Conservation (phyloP, 2,797 vertebrate species). For the Lophotriccus pileatus region DNA sequence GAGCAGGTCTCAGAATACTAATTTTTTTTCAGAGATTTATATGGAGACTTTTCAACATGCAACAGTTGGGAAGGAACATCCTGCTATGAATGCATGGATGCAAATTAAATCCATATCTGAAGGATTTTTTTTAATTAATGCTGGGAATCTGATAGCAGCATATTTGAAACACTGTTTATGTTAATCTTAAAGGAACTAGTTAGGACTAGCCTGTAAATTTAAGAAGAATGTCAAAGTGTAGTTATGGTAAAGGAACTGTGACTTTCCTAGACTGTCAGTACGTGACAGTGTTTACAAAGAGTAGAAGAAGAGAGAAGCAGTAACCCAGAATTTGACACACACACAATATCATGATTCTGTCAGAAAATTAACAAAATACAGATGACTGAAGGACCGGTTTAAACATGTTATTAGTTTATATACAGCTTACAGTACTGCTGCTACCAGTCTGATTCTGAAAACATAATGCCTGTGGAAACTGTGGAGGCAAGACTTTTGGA, state of each 20-base stretch:
- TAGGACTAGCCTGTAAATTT: neutral
- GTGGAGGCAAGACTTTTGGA: neutral
- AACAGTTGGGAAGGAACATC: neutral
- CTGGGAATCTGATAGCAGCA: slow-evolving; percentile 14
- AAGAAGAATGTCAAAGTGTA: neutral
- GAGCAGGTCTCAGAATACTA: neutral
- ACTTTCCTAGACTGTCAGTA: neutral
- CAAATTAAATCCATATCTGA: slow-evolving; percentile 47
- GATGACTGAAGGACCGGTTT: neutral
- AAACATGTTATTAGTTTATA: neutral
- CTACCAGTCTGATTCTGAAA: neutral
- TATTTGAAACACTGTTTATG: slow-evolving; percentile 18
- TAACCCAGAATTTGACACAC: neutral
- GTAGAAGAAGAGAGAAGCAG: neutral
- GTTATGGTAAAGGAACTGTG: neutral
- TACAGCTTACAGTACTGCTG: neutral
- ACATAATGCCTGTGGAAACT: neutral
- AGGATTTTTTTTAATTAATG: slow-evolving; percentile 20
- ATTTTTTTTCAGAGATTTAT: neutral
- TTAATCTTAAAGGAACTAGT: slow-evolving; percentile 34
- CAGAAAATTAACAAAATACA: neutral
- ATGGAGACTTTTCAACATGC: neutral
- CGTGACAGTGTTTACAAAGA: neutral
- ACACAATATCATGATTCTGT: neutral
- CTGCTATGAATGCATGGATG: neutral